Evolutionary conservation across 2,888 invertebrate species (phyloP).

Genomic region (Macrostomum cliftonense): DNA sequence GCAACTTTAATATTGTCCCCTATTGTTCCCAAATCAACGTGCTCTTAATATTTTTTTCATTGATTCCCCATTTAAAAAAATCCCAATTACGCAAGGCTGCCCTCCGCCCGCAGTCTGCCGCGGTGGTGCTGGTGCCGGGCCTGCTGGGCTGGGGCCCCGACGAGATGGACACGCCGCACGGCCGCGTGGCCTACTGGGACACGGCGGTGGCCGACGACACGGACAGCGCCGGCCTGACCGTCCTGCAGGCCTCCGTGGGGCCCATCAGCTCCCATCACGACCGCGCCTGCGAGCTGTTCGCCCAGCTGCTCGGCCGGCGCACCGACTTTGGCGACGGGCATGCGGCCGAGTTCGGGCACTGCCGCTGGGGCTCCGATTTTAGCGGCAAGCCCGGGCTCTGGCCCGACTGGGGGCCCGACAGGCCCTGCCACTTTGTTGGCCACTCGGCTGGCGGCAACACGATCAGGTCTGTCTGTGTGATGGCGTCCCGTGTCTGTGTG

Average conservation of each 20-base stretch:
- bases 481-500: no score
- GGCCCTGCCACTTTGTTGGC: constrained; percentile 5
- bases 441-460: constrained; percentile 8
- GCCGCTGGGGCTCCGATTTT: constrained; percentile 7
- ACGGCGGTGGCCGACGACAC: constrained; percentile 1
- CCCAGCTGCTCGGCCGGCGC: constrained; percentile 2
- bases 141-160: constrained; percentile 7
- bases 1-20: no score
- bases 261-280: constrained; percentile 9
- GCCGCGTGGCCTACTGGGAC: constrained; percentile 4
- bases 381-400: background rate
- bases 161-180: background rate
- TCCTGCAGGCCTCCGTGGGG: background rate
- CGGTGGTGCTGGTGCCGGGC: constrained; percentile 9
- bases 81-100: no score
- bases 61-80: no score
- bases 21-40: no score
- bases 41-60: no score
- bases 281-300: constrained; percentile 9
- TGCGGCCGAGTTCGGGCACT: background rate
- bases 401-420: constrained; percentile 5
- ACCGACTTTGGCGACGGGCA: constrained; percentile 6
- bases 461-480: background rate
- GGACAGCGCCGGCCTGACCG: background rate
- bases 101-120: background rate